These are phyloP conservation scores for Panurus biarmicus DNA, from an alignment of 2,113 vertebrate genomes.

Conservation along the genomic window DNA sequence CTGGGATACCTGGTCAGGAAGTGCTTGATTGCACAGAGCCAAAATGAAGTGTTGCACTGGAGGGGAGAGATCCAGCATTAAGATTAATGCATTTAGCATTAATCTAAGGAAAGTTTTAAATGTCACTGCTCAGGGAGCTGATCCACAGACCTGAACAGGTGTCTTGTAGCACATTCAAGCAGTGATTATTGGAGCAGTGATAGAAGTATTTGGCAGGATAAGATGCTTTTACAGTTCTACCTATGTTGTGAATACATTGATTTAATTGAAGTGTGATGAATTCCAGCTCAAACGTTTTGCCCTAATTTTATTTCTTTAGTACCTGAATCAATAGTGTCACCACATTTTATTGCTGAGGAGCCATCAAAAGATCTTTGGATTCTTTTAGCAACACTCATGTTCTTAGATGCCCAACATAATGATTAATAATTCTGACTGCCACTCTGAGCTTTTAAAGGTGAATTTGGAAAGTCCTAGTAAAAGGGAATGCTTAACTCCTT, in stretches of 20 bases:
- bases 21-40: neutral
- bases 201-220: neutral
- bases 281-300: neutral
- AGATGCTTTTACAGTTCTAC: neutral
- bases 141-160: neutral
- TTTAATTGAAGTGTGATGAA: neutral
- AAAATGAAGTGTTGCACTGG: neutral
- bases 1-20: neutral
- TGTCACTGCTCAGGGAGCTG: neutral
- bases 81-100: neutral
- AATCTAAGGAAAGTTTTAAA: neutral
- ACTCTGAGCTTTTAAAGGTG: neutral
- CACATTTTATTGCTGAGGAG: neutral
- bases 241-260: neutral
- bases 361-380: neutral
- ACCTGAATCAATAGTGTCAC: neutral
- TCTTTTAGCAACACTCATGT: neutral
- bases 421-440: neutral
- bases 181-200: neutral
- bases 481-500: neutral
- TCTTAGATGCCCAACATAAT: neutral
- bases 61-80: neutral
- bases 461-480: neutral
- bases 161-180: neutral
- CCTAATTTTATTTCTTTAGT: neutral